phyloP scores from a whole-genome alignment of 2,888 invertebrate species.

The Philopedon plagiatum region DNA sequence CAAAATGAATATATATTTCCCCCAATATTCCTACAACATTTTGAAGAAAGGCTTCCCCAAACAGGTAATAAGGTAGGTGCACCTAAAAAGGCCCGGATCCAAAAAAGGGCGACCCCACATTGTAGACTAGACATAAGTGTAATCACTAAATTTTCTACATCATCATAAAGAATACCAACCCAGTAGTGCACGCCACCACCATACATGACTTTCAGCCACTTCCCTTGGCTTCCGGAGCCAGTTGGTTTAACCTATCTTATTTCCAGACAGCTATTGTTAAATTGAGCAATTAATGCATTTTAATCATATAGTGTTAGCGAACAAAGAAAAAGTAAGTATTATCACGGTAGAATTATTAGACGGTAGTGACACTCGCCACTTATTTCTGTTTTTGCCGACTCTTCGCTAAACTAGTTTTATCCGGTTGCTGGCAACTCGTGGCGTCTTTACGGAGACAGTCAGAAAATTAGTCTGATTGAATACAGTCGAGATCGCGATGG shows the following conservation, averaged over 20 bases:
- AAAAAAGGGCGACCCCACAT: slow-evolving; percentile 2
- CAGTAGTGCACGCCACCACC: slow-evolving; percentile 9
- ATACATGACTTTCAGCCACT: slow-evolving; percentile 9
- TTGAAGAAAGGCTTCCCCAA: no score
- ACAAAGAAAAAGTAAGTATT: background rate
- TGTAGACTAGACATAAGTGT: background rate
- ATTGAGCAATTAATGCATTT: background rate
- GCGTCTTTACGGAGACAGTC: no score
- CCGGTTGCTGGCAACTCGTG: no score
- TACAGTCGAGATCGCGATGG: no score
- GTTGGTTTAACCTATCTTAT: background rate
- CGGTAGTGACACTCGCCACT: no score
- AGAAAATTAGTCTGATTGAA: no score
- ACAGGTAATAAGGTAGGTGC: background rate
- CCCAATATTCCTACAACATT: no score
- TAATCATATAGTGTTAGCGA: background rate
- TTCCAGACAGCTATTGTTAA: background rate
- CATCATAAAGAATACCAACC: slow-evolving; percentile 2
- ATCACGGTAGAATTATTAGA: no score
- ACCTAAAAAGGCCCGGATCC: background rate
- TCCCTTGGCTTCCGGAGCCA: background rate
- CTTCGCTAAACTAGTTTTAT: no score
- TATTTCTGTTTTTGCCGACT: no score
- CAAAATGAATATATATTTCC: no score
- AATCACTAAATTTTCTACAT: background rate